These are phyloP conservation scores for Sinocyclocheilus anophthalmus DNA, from an alignment of 2,113 vertebrate species.

Conservation along the genomic window DNA sequence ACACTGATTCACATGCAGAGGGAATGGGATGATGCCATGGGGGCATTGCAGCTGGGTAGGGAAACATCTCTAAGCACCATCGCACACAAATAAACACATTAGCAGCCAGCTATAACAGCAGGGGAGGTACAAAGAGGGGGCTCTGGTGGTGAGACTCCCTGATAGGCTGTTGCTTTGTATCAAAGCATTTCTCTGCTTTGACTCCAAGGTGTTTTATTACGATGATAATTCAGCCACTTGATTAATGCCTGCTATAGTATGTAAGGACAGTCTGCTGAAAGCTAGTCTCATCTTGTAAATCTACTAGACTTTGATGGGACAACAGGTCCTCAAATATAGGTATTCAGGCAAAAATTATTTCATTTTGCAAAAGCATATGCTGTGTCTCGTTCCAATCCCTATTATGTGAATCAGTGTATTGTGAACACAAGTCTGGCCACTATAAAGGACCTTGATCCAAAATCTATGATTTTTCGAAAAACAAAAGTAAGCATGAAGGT, in stretches of 20 bases:
- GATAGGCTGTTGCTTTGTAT: slow-evolving; percentile 12
- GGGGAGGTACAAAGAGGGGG: slow-evolving; percentile 45
- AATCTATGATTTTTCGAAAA: too few relatives aligned
- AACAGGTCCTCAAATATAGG: not conserved
- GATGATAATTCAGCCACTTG: slow-evolving; percentile 14
- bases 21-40: slow-evolving; percentile 51
- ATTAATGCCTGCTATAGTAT: slow-evolving; percentile 32
- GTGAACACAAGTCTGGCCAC: not conserved
- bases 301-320: not conserved
- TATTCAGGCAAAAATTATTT: not conserved
- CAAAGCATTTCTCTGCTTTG: slow-evolving; percentile 34
- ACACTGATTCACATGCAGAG: slow-evolving; percentile 40
- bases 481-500: too few relatives aligned
- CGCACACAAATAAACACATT: slow-evolving; percentile 61
- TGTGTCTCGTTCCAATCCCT: not conserved
- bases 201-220: slow-evolving; percentile 18
- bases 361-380: not conserved
- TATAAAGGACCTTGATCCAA: not conserved
- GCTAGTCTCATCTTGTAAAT: not conserved
- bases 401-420: not conserved
- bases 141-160: not conserved
- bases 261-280: not conserved
- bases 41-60: slow-evolving; percentile 63
- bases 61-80: slow-evolving; percentile 43
- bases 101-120: slow-evolving; percentile 48